Evolutionary conservation across 2,113 vertebrate genomes (phyloP).

Genomic region (Noturus placidus): DNA sequence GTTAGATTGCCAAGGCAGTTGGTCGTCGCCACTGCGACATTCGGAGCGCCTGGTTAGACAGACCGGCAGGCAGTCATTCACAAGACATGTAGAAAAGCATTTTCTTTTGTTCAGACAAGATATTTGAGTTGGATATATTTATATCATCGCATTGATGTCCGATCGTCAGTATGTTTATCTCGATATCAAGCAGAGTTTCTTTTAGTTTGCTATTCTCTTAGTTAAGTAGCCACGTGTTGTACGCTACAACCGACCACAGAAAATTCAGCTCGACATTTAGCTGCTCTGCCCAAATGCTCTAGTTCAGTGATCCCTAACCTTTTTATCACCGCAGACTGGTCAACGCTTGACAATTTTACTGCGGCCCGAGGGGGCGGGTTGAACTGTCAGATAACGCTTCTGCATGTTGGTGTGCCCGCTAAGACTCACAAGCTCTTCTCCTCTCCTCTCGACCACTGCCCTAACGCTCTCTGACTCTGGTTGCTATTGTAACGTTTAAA

Average conservation of each 20-base stretch:
- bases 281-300: neutral
- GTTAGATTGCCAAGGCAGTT: neutral
- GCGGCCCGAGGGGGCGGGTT: no score
- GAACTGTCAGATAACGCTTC: no score
- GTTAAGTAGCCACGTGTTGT: neutral
- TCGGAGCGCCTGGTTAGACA: neutral
- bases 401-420: no score
- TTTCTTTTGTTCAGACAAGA: neutral
- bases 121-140: neutral
- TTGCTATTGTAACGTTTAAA: no score
- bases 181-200: neutral
- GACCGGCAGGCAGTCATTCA: neutral
- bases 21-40: neutral
- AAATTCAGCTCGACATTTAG: neutral
- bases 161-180: neutral
- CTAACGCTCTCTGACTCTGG: no score
- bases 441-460: no score
- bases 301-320: no score
- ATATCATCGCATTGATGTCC: neutral
- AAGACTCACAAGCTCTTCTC: no score
- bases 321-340: no score
- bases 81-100: neutral
- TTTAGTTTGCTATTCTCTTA: neutral
- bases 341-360: no score
- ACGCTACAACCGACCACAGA: neutral